Conservation (phyloP, 2,888 invertebrate species). For the Luperina nickerlii region DNA sequence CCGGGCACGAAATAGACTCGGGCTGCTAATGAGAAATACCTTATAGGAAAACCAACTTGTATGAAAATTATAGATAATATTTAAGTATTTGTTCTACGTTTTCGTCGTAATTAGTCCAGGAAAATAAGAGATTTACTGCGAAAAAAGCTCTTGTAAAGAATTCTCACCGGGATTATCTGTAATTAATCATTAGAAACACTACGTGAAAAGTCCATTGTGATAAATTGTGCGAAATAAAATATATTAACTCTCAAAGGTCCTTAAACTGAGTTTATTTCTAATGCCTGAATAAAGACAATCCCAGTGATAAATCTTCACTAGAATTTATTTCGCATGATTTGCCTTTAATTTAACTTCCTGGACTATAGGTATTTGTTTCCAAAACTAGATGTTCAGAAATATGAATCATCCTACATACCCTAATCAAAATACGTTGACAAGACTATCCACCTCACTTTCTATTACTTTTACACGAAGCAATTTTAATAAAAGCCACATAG, state of each 20-base stretch:
- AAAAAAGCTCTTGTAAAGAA: not conserved
- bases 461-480: not conserved
- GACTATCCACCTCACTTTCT: not conserved
- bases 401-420: not conserved
- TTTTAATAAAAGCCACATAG: conserved; percentile 8
- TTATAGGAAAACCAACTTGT: not conserved
- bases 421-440: not conserved
- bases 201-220: not conserved
- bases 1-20: not conserved
- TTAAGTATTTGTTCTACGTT: not conserved
- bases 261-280: not conserved
- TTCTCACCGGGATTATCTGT: not conserved
- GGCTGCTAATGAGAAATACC: not conserved
- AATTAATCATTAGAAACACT: not conserved
- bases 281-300: not conserved
- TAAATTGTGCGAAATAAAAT: not conserved
- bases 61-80: not conserved
- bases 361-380: not conserved
- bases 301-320: not conserved
- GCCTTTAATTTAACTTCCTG: not conserved
- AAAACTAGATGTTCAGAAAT: not conserved
- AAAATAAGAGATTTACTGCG: not conserved
- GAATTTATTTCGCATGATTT: not conserved
- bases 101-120: not conserved
- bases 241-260: not conserved